Conservation (phyloP, 2,888 invertebrate species). For the Tanypteryx hageni region DNA sequence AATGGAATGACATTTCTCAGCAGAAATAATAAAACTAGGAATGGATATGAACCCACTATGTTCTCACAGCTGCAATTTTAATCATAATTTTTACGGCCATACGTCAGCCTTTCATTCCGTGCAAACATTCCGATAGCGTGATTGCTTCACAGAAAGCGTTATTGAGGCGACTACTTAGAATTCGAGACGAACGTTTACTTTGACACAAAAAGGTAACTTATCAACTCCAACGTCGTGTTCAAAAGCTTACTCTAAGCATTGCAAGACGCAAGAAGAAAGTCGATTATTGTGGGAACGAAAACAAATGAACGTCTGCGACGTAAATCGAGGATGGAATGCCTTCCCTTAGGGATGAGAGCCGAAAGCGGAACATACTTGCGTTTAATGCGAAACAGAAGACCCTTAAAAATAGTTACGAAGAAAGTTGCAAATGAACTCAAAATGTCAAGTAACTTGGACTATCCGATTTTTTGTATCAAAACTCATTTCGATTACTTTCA, state of each 20-base stretch:
- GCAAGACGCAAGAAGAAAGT: neutral
- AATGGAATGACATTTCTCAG: neutral
- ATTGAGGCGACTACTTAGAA: neutral
- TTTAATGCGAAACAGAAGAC: neutral
- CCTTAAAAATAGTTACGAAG: neutral
- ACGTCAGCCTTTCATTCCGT: conserved; percentile 12
- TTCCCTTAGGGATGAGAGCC: neutral
- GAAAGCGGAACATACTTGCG: neutral
- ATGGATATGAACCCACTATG: neutral
- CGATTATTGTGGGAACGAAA: conserved; percentile 32
- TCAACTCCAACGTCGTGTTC: neutral
- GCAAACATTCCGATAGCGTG: neutral
- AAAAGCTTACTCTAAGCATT: neutral
- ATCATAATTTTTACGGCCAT: conserved; percentile 15
- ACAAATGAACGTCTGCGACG: conserved; percentile 7
- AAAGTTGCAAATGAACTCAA: neutral
- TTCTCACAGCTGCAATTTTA: neutral
- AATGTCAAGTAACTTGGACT: neutral
- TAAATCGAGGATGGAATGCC: neutral
- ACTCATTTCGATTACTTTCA: neutral
- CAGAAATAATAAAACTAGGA: neutral
- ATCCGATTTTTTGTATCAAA: neutral
- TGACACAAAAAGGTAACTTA: conserved; percentile 32
- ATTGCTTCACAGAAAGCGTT: conserved; percentile 19
- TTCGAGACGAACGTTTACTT: conserved; percentile 20